Conservation (phyloP, 2,888 invertebrate genomes). For the Augiades crinisus region DNA sequence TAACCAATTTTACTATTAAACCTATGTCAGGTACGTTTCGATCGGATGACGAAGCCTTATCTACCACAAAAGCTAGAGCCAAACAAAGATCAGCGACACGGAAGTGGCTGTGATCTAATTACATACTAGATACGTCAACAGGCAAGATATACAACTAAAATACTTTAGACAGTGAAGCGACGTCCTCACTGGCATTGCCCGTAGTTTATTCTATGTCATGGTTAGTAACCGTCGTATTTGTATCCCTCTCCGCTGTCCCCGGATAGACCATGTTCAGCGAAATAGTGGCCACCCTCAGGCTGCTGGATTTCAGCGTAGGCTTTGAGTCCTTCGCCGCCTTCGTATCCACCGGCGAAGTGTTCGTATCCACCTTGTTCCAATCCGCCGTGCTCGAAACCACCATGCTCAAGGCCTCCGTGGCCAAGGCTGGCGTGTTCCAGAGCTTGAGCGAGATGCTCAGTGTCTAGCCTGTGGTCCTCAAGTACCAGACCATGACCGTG, state of each 20-base stretch:
- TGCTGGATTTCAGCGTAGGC: constrained; percentile 59
- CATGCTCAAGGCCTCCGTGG: constrained; percentile 49
- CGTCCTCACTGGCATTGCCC: constrained; percentile 46
- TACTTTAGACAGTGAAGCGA: constrained; percentile 44
- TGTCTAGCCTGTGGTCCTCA: constrained; percentile 78
- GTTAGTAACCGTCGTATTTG: constrained; percentile 67
- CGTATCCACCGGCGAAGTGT: constrained; percentile 49
- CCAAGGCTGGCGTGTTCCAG: constrained; percentile 48
- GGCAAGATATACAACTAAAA: constrained; percentile 61
- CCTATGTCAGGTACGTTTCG: constrained; percentile 71
- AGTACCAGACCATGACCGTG: constrained; percentile 82
- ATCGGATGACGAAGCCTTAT: constrained; percentile 41
- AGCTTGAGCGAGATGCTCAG: constrained; percentile 54
- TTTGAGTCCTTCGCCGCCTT: constrained; percentile 61
- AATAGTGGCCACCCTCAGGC: constrained; percentile 57
- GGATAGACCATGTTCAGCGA: constrained; percentile 50
- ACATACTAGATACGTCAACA: constrained; percentile 46
- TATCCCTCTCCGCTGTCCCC: constrained; percentile 62
- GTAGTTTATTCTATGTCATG: constrained; percentile 41
- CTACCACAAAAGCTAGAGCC: constrained; percentile 45
- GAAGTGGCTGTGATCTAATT: constrained; percentile 35
- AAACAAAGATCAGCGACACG: constrained; percentile 43
- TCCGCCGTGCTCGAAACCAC: constrained; percentile 44
- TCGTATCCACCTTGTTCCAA: constrained; percentile 36
- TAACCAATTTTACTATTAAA: constrained; percentile 48